Percentiles rank a stretch among this genome's conserved stretches.
Conservation (phyloP, 2,113 vertebrate genomes). For the Oenanthe oenanthe region DNA sequence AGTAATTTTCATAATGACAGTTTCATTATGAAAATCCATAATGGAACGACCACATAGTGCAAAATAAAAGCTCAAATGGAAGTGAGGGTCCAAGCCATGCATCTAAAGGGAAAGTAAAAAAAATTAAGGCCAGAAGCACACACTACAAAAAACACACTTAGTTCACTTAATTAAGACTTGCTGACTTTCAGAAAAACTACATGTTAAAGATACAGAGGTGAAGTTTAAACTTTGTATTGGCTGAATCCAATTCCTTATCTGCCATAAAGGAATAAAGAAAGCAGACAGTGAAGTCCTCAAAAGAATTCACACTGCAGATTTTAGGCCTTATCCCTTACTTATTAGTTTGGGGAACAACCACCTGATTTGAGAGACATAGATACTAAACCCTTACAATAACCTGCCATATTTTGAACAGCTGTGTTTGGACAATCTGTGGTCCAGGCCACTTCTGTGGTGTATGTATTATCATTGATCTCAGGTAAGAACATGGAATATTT, state of each 20-base stretch:
- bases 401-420: background rate
- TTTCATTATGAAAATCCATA: background rate
- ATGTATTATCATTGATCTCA: background rate
- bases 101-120: background rate
- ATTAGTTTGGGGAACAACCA: background rate
- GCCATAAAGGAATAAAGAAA: background rate
- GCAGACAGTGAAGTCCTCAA: background rate
- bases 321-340: background rate
- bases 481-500: background rate
- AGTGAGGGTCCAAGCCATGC: background rate
- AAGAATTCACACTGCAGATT: background rate
- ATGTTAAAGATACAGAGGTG: background rate
- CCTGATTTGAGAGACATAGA: background rate
- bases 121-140: background rate
- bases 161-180: background rate
- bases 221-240: background rate
- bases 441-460: background rate
- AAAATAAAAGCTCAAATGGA: background rate
- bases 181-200: background rate
- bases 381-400: background rate
- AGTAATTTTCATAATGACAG: background rate
- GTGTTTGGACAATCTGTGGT: background rate
- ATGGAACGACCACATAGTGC: background rate
- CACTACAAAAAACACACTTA: background rate
- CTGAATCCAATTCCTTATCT: background rate